Evolutionary conservation across 2,113 vertebrate species (phyloP).

Genomic region (Aptenodytes forsteri): DNA sequence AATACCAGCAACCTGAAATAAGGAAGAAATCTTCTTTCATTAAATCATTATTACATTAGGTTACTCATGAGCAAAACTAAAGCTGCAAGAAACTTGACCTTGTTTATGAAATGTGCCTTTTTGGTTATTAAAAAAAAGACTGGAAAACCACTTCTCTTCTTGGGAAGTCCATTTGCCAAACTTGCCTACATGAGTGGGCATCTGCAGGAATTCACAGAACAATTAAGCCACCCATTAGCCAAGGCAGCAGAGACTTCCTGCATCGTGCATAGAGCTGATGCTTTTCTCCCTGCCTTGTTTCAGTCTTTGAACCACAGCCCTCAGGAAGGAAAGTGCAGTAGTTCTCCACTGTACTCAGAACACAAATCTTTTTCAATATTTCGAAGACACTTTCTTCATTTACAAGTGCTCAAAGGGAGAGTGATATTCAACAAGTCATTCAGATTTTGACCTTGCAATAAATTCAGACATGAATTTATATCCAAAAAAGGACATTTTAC

Average conservation of each 20-base stretch:
- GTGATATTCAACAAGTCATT: background rate
- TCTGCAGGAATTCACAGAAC: background rate
- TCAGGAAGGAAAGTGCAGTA: background rate
- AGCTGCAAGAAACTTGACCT: background rate
- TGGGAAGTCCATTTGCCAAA: background rate
- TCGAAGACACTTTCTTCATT: background rate
- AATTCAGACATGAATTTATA: background rate
- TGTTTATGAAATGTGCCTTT: background rate
- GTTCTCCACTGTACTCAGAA: background rate
- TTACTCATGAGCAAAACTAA: background rate
- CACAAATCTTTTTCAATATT: background rate
- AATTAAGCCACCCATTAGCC: background rate
- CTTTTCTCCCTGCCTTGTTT: background rate
- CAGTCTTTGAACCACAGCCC: background rate
- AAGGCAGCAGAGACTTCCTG: background rate
- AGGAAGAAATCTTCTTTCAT: background rate
- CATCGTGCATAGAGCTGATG: background rate
- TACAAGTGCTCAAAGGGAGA: background rate
- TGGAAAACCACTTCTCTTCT: background rate
- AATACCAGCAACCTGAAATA: constrained; percentile 91
- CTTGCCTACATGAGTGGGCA: background rate
- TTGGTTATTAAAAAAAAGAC: background rate
- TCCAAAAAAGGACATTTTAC: background rate
- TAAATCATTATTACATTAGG: background rate
- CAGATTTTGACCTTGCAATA: background rate